These are phyloP conservation scores for Rhinopomastus cyanomelas DNA, from an alignment of 2,113 vertebrate species.

Conservation along the genomic window DNA sequence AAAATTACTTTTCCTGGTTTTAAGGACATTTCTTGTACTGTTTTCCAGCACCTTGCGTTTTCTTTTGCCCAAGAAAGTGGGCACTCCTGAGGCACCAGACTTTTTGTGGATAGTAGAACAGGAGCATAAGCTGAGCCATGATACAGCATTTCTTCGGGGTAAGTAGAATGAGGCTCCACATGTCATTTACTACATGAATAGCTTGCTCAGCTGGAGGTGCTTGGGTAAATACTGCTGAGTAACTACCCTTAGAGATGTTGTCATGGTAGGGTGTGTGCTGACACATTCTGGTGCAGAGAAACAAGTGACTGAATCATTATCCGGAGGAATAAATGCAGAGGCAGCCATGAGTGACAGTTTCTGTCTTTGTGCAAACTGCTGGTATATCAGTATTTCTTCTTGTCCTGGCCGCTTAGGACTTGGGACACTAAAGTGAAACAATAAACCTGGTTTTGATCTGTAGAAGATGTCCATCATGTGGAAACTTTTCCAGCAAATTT, in stretches of 20 bases:
- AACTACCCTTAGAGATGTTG: not conserved
- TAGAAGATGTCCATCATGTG: not conserved
- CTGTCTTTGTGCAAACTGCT: not conserved
- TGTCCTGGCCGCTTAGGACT: not conserved
- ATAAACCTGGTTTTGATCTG: not conserved
- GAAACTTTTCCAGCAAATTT: not conserved
- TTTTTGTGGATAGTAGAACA: not conserved
- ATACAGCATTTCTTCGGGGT: not conserved
- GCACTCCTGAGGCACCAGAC: not conserved
- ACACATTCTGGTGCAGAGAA: not conserved
- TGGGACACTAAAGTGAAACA: not conserved
- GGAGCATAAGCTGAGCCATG: not conserved
- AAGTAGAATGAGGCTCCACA: not conserved
- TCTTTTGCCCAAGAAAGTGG: not conserved
- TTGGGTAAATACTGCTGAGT: not conserved
- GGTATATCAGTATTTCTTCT: not conserved
- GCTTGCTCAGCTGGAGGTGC: not conserved
- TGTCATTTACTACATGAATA: not conserved
- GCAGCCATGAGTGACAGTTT: not conserved
- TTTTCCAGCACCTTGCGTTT: not conserved
- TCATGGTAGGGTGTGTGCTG: not conserved
- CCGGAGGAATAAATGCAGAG: not conserved
- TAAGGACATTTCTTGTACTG: not conserved
- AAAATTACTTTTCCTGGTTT: not conserved
- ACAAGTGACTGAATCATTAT: not conserved